Base-by-base conservation (phyloP, 1,140 invertebrate species). In the Drosophila leontia region DNA sequence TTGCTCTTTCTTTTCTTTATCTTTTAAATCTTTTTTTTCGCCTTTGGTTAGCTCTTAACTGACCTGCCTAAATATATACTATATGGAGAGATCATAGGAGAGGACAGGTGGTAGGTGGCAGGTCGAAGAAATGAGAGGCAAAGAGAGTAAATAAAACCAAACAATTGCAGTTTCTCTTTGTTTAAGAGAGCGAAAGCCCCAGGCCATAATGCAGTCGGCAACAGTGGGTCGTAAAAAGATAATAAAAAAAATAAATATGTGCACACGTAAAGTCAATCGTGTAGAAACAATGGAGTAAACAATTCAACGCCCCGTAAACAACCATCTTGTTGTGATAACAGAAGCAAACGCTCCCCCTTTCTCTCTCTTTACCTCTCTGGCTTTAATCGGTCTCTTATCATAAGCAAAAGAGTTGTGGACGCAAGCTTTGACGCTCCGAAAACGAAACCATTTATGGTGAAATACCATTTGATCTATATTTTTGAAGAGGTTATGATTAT, bases 31-130 rank as follows among this genome's bases (percentile, higher is more conserved):
- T n/a, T 3, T 45, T 32, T 44, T 37, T 53, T 29, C 61, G 37
- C 32, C 23, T 37, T 39, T 70, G 29, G 26, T 32, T 70, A 23
- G 48, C 63, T 70, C 67, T 29, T 47, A 64, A 63, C 71, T 75
- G 71, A 76, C 71, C 71, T 75, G 60, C 71, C 71, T 13, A 75
- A 75, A 65, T 58, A 17, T 34, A 34, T 26, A 32, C 15, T 29
- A 19, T 13, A 35, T 51, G 42, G n/a, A 23, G 50, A 47, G 47
- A 68, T 42, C 23, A 70, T 11, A 32, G 48, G 61, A 9, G 35
- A 53, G 37, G 37, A 34, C 23, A 29, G 47, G 47, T 48, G 45
- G 12, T 19, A 47, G 23, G 45, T 13, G 19, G 4, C 23, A 29
- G 45, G 51, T 61, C 34, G 23, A 39, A 47, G 11, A 32, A 41